Percentiles rank a stretch among this genome's conserved stretches.
Evolutionary conservation across 1,140 invertebrate species (phyloP).

Genomic region (Episyrphus balteatus): DNA sequence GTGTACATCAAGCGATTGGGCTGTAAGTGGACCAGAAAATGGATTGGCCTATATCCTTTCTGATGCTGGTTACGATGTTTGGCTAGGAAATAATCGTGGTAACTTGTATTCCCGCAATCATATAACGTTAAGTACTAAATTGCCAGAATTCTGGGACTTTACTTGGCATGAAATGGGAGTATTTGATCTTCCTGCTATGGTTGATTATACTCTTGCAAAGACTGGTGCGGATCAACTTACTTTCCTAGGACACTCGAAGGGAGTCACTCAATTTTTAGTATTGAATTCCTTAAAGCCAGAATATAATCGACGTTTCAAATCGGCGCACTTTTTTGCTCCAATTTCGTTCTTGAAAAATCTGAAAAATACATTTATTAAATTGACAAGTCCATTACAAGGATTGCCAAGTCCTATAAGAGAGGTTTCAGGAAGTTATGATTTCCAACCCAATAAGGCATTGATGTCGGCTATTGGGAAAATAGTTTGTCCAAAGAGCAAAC

Average conservation of each 20-base stretch:
- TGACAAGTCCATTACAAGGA: constrained; percentile 23
- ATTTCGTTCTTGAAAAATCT: constrained; percentile 43
- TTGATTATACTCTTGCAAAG: constrained; percentile 49
- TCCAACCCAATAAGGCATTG: constrained; percentile 22
- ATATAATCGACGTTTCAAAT: constrained; percentile 49
- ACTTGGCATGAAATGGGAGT: constrained; percentile 62
- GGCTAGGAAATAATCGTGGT: constrained; percentile 62
- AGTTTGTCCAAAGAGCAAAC: constrained; percentile 22
- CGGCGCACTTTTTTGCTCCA: constrained; percentile 51
- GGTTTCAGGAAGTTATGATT: constrained; percentile 24
- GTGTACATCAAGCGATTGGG: constrained; percentile 45
- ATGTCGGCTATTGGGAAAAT: constrained; percentile 23
- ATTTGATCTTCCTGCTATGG: constrained; percentile 58
- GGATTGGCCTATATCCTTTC: constrained; percentile 49
- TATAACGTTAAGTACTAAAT: constrained; percentile 36
- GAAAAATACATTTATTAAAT: constrained; percentile 40
- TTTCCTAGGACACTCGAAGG: constrained; percentile 54
- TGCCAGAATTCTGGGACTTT: constrained; percentile 37
- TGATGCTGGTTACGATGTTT: constrained; percentile 58
- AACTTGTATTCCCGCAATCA: constrained; percentile 53
- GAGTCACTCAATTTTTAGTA: constrained; percentile 44
- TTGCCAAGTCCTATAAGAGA: constrained; percentile 31
- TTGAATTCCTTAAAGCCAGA: constrained; percentile 45
- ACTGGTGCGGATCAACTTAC: constrained; percentile 40
- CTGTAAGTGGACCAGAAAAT: constrained; percentile 28